These are phyloP conservation scores for Exaiptasia diaphana DNA, from an alignment of 64 coral and sea anemone genomes.

Conservation along the genomic window DNA sequence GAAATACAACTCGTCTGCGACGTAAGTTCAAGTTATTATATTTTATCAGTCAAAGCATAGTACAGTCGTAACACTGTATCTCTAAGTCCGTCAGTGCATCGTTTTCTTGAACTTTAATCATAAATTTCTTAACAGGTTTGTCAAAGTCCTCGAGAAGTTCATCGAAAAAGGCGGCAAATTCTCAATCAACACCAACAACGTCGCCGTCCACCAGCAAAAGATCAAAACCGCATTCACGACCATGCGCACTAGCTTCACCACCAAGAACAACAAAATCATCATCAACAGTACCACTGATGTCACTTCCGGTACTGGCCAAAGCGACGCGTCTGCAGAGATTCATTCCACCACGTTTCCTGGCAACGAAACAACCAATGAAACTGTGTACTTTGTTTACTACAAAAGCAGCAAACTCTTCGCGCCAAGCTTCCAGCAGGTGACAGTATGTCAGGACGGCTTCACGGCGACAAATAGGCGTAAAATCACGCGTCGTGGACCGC, in stretches of 20 bases:
- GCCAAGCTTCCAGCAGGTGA: conserved; percentile 35
- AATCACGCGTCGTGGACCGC: not conserved
- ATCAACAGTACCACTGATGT: conserved; percentile 53
- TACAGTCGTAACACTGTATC: too few relatives aligned
- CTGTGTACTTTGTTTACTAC: conserved; percentile 92
- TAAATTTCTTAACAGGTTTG: conserved; percentile 52
- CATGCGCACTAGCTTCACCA: conserved; percentile 21
- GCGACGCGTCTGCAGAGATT: conserved; percentile 41
- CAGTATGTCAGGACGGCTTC: conserved; percentile 70
- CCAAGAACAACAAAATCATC: conserved; percentile 37
- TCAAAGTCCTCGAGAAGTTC: conserved; percentile 75
- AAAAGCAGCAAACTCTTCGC: conserved; percentile 76
- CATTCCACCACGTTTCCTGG: conserved; percentile 20
- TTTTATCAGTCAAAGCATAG: too few relatives aligned
- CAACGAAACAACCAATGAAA: conserved; percentile 41
- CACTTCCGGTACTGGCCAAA: conserved; percentile 9
- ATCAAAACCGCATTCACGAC: conserved; percentile 23
- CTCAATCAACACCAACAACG: conserved; percentile 64
- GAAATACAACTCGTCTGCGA: conserved; percentile 74
- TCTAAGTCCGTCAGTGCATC: not conserved
- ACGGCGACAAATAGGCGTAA: conserved; percentile 20
- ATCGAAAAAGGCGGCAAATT: conserved; percentile 91
- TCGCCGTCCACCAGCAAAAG: conserved; percentile 49
- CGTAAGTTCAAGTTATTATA: conserved; percentile 60
- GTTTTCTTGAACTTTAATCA: not conserved